Evolutionary conservation across 2,888 invertebrate species (phyloP), one percentile per base, ranked within the genome.

Genomic region (Nymphalis polychloros): DNA sequence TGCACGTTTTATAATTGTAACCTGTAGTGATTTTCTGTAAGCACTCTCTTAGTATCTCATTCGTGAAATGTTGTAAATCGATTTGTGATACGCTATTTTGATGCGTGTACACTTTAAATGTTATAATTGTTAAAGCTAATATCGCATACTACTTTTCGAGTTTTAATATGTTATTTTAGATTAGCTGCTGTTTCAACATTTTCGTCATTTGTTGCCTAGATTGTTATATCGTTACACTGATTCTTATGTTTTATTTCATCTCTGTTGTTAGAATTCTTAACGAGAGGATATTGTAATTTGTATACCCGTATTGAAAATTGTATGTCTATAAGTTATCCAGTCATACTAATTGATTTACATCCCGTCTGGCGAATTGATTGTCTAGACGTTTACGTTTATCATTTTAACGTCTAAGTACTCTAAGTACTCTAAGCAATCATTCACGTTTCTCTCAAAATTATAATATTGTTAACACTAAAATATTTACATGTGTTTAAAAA

Each of bases 291-390:
- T 66, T 55, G 59, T 67, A 57, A 64, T 62, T 71, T 63, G 55
- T 41, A 64, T 31, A 50, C 67, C 64, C 69, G 59, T 67, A 67
- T 48, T 72, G 59, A 59, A 69, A 64, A 55, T 67, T 59, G 46
- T 72, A 63, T 65, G 64, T 55, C 64, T 68, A 70, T 70, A 70
- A 62, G 49, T 64, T 59, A 62, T 53, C 64, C 64, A 67, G 50
- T 67, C 62, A 59, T 64, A 50, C 50, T 65, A 67, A 72, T 67
- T 69, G 72, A 63, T 67, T 62, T 62, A 64, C 69, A 69, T 72
- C 72, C 72, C 64, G 71, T 49, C 55, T 60, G 23, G 62, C 63
- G 65, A 72, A 72, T 72, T 59, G 69, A 63, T 67, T 62, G 72
- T 72, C 72, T 72, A 72, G 72, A 72, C 72, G 23, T 62, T 46